A percentile compares a stretch with the other conserved stretches of the same genome.
These are phyloP conservation scores for Aurelia sp. DNA, from an alignment of 30 jellyfish, hydroid and myxozoan genomes.

Conservation along the genomic window DNA sequence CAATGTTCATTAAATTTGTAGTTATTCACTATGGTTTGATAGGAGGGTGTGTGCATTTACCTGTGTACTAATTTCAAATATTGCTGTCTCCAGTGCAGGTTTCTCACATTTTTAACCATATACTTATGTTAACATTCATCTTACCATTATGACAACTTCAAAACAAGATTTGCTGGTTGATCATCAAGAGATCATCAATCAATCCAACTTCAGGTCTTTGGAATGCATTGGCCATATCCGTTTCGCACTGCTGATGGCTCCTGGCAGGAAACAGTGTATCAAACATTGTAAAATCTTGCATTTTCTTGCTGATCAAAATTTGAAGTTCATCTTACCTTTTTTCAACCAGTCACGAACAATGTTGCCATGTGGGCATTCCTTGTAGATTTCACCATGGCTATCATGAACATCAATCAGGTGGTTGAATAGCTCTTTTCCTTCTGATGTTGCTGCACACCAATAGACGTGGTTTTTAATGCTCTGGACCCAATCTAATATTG, in stretches of 20 bases:
- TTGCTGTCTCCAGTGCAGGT: no score
- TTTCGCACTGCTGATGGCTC: neutral
- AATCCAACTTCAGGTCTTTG: no score
- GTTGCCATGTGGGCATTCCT: conserved; percentile 12
- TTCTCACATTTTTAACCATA: no score
- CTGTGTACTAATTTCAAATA: no score
- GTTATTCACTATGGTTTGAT: neutral
- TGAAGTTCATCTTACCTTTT: neutral
- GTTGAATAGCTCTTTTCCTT: conserved; percentile 7
- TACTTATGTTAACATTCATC: no score
- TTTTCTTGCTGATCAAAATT: neutral
- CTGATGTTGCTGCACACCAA: conserved; percentile 26
- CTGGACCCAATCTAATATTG: conserved; percentile 10
- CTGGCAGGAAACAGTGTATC: neutral
- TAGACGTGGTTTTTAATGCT: conserved; percentile 12
- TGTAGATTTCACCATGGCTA: no score
- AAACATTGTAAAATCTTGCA: neutral
- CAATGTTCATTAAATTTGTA: no score
- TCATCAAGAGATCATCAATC: no score
- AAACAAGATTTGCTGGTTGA: no score
- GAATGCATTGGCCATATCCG: no score
- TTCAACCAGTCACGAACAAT: conserved; percentile 27
- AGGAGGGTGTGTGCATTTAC: no score
- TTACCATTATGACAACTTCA: no score
- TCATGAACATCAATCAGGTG: conserved; percentile 6